Conservation (phyloP, 2,797 vertebrate genomes). For the Cossypha caffra region DNA sequence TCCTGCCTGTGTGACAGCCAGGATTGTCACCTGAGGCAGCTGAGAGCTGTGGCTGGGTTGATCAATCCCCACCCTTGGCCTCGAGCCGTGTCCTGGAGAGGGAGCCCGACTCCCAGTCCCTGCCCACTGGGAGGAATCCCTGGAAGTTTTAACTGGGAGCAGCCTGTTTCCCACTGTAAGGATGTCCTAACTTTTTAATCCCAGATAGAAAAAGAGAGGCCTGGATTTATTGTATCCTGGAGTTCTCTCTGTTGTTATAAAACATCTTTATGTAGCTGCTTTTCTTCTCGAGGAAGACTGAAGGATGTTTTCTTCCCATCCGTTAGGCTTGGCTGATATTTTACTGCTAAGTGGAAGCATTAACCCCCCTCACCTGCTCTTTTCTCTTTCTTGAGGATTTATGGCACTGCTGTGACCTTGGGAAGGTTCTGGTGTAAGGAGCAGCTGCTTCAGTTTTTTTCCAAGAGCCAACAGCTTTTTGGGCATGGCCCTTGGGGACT, state of each 20-base stretch:
- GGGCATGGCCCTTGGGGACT: background rate
- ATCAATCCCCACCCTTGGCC: background rate
- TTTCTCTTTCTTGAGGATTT: background rate
- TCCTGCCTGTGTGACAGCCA: background rate
- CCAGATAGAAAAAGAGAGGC: background rate
- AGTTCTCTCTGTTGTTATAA: background rate
- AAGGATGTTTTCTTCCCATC: background rate
- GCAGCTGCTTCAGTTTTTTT: background rate
- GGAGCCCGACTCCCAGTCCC: background rate
- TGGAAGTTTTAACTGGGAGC: background rate
- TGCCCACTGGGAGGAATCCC: background rate
- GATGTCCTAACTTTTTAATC: background rate
- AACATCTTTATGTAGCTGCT: background rate
- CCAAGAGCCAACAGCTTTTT: background rate
- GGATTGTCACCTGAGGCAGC: background rate
- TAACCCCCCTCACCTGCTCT: background rate
- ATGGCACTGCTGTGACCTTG: background rate
- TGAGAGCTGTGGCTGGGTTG: background rate
- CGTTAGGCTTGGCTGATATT: background rate
- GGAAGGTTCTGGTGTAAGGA: background rate
- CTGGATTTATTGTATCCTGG: background rate
- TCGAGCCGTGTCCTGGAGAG: conserved; percentile 2
- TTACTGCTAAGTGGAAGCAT: background rate
- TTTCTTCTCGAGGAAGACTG: background rate
- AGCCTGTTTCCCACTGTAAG: background rate